phyloP scores from a whole-genome alignment of 2,113 vertebrate genomes.

The Balaeniceps rex region DNA sequence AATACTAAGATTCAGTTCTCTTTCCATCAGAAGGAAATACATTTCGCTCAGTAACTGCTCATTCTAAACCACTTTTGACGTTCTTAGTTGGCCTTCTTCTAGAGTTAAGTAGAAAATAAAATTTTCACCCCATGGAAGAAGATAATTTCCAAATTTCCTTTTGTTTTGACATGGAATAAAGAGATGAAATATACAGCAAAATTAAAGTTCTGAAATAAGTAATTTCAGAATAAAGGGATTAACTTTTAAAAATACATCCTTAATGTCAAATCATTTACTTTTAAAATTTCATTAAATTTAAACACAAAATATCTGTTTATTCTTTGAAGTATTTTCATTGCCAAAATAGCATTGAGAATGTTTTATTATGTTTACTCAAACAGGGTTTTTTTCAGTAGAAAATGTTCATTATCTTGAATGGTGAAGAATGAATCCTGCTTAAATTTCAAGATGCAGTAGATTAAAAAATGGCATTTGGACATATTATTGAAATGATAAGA shows the following conservation, averaged over 20 bases:
- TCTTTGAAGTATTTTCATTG: background rate
- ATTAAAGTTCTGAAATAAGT: background rate
- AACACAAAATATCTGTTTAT: background rate
- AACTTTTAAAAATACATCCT: background rate
- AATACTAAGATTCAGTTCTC: background rate
- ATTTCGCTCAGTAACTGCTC: background rate
- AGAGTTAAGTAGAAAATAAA: background rate
- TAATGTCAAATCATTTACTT: background rate
- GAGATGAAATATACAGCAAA: background rate
- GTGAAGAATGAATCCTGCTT: background rate
- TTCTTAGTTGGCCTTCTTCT: background rate
- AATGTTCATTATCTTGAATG: background rate
- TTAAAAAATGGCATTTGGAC: background rate
- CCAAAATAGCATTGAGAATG: background rate
- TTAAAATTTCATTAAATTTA: background rate
- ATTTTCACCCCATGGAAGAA: background rate
- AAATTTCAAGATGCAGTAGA: background rate
- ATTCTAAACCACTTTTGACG: background rate
- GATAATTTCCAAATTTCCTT: background rate
- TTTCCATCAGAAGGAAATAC: background rate
- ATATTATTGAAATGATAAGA: background rate
- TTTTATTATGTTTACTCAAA: background rate
- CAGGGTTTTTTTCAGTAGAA: background rate
- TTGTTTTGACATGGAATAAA: background rate
- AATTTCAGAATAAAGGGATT: background rate